These are phyloP conservation scores for Chlorocebus sabaeus DNA, from an alignment of 2,113 vertebrate species.

Conservation along the genomic window DNA sequence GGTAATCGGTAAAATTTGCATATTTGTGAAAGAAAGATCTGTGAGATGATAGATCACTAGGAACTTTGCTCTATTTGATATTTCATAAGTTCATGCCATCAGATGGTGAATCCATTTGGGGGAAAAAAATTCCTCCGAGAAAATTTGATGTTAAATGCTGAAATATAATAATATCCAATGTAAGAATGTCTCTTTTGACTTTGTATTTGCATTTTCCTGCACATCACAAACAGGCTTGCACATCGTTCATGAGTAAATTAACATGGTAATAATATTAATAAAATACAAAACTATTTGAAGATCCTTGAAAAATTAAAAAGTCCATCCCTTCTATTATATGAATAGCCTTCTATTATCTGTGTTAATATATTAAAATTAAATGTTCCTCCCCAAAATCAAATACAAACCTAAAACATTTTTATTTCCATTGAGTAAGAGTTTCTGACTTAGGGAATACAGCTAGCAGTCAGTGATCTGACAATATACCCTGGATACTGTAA, in stretches of 20 bases:
- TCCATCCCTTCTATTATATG: background rate
- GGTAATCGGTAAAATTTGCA: conserved; percentile 38
- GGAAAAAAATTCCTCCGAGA: background rate
- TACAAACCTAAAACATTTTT: background rate
- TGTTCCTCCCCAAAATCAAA: background rate
- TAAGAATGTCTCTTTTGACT: background rate
- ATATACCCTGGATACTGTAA: no score
- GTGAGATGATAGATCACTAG: background rate
- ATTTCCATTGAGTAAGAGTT: background rate
- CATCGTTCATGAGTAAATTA: background rate
- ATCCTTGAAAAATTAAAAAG: background rate
- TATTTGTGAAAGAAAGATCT: conserved; percentile 46
- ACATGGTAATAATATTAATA: background rate
- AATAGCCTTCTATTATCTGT: background rate
- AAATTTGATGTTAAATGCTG: background rate
- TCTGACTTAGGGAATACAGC: background rate
- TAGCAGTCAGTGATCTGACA: background rate
- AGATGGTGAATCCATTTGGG: background rate
- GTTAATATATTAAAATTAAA: background rate
- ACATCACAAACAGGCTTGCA: background rate
- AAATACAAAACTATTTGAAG: background rate
- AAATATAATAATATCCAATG: background rate
- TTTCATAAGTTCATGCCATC: conserved; percentile 8
- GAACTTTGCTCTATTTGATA: background rate
- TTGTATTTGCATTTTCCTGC: background rate